These are phyloP conservation scores for Protula sp. DNA, from an alignment of 2,888 invertebrate species.

Conservation along the genomic window DNA sequence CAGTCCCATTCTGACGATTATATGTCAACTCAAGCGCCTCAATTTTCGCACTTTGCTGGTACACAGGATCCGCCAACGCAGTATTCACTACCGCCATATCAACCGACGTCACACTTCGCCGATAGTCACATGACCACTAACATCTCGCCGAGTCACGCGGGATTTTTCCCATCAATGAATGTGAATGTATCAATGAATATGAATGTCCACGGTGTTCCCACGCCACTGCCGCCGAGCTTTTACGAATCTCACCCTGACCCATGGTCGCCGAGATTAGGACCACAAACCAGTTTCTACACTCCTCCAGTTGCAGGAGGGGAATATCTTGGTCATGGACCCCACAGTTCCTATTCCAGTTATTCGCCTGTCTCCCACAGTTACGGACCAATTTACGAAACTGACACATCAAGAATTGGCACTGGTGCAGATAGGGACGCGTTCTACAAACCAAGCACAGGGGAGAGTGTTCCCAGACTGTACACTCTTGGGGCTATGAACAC, in stretches of 20 bases:
- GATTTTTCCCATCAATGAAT: conserved; percentile 80
- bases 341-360: not conserved
- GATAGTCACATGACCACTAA: too few relatives aligned
- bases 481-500: not conserved
- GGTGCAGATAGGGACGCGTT: not conserved
- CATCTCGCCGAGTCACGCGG: not conserved
- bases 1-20: too few relatives aligned
- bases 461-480: not conserved
- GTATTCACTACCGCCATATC: too few relatives aligned
- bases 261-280: not conserved
- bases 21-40: too few relatives aligned
- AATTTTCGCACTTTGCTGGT: too few relatives aligned
- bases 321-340: not conserved
- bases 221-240: not conserved
- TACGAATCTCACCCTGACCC: not conserved
- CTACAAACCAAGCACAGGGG: not conserved
- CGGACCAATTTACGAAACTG: not conserved
- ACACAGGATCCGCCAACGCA: too few relatives aligned
- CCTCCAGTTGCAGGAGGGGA: not conserved
- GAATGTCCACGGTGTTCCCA: conserved; percentile 72
- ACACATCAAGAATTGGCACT: too few relatives aligned
- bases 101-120: too few relatives aligned
- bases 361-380: not conserved
- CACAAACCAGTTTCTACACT: not conserved
- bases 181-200: conserved; percentile 97